phyloP scores from a whole-genome alignment of 2,113 vertebrate species.

The Agapornis roseicollis region DNA sequence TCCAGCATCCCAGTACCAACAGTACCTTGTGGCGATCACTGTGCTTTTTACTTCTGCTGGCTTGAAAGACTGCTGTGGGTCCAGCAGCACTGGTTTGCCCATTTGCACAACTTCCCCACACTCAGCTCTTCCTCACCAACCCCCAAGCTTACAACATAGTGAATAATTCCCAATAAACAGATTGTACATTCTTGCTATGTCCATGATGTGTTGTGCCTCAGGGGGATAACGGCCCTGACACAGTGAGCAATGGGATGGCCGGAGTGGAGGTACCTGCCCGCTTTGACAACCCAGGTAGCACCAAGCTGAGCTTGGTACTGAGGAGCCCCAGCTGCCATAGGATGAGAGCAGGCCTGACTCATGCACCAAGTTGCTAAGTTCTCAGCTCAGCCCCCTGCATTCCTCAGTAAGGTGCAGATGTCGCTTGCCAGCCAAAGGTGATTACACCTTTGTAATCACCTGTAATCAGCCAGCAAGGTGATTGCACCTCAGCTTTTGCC shows the following conservation, averaged over 20 bases:
- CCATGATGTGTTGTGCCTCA: not conserved
- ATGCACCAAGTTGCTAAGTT: not conserved
- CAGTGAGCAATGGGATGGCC: accelerated
- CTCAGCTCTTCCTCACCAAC: accelerated
- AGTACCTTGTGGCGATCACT: not conserved
- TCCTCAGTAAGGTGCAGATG: not conserved
- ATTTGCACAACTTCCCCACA: not conserved
- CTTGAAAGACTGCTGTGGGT: conserved; percentile 29
- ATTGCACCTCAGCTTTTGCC: not conserved
- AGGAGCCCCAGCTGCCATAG: not conserved
- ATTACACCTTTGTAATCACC: not conserved
- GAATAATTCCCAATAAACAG: conserved; percentile 39
- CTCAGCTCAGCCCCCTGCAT: not conserved
- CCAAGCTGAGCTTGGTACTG: not conserved
- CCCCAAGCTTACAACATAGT: accelerated
- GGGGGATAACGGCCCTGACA: not conserved
- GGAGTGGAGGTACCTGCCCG: not conserved
- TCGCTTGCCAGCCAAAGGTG: not conserved
- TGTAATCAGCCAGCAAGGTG: not conserved
- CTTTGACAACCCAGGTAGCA: not conserved
- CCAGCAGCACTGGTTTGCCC: not conserved
- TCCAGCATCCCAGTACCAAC: not conserved
- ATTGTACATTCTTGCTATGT: not conserved
- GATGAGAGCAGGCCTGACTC: not conserved
- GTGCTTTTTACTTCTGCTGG: not conserved